Base-by-base conservation (phyloP, 2,113 vertebrate genomes). In the Pimephales promelas region DNA sequence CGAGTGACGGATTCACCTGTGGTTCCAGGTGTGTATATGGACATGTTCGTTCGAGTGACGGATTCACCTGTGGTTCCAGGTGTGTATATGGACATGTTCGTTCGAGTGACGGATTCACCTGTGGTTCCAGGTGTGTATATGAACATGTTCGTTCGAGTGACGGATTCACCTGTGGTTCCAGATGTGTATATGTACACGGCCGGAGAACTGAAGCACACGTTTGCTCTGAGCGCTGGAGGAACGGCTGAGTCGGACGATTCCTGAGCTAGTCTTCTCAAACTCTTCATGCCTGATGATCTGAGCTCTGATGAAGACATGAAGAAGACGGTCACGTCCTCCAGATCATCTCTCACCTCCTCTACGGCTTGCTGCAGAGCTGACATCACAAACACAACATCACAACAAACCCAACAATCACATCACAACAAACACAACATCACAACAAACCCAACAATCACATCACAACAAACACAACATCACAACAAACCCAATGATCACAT, bases 101-200 rank as follows among this genome's bases (percentile, higher is more conserved):
- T 40, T 40, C 40, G 40, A 40, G 40, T 40, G 40, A 40, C 1
- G 40, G 40, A 40, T 0, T 40, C 40, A 40, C 9, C 40, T 40
- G 40, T 40, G 40, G 40, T 40, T 40, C 40, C 40, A 40, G 40
- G 9, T 40, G 40, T 40, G 40, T 10, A 40, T 40, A 40, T 40
- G 40, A 2, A 40, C 8, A 9, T 40, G 2, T 40, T 40, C 8
- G 40, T 40, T 40, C 8, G 40, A 40, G 40, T 40, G 8, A 40
- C 5, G 81, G 84, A 10, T 8, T 82, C 26, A 97, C 96, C 96
- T 94, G 96, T 97, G 20, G 96, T 97, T 83, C 96, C 97, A 79
- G 96, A 97, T 5, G 96, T 97, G 89, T 96, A 97, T 82, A 97
- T 96, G 74, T 96, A 97, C 71, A 96, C 81, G 0, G 95, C 96